Evolutionary conservation across 2,113 vertebrate genomes (phyloP).

Genomic region (Collichthys lucidus): DNA sequence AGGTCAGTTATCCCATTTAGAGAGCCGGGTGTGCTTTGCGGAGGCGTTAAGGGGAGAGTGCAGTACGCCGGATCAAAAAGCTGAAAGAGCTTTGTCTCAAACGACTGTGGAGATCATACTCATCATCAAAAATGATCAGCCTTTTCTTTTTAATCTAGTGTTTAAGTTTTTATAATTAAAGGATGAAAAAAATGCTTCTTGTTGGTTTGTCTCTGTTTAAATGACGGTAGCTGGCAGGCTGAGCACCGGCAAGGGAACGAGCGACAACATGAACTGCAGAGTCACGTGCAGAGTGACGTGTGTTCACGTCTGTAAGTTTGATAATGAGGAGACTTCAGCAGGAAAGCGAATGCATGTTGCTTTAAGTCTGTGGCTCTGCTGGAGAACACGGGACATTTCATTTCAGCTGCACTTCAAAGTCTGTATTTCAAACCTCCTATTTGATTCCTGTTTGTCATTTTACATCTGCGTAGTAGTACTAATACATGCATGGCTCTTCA

Average conservation of each 20-base stretch:
- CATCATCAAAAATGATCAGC: no score
- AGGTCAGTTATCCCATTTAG: slow-evolving; percentile 19
- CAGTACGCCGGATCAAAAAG: not conserved
- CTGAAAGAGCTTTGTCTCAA: not conserved
- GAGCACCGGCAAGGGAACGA: not conserved
- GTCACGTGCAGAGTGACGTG: no score
- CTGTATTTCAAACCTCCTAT: no score
- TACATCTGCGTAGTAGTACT: not conserved
- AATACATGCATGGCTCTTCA: not conserved
- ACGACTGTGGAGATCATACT: not conserved
- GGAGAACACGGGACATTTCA: not conserved
- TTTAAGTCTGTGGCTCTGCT: not conserved
- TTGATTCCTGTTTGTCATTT: not conserved
- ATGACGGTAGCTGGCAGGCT: no score
- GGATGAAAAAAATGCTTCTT: no score
- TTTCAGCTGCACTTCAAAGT: not conserved
- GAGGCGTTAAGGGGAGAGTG: not conserved
- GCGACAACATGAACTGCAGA: not conserved
- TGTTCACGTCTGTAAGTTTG: not conserved
- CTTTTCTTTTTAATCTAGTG: no score
- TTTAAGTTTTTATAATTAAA: no score
- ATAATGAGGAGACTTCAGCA: not conserved
- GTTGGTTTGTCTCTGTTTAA: no score
- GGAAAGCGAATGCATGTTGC: not conserved
- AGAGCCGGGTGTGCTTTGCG: slow-evolving; percentile 1